Evolutionary conservation across 2,797 vertebrate species (phyloP).

Genomic region (Myioborus miniatus): DNA sequence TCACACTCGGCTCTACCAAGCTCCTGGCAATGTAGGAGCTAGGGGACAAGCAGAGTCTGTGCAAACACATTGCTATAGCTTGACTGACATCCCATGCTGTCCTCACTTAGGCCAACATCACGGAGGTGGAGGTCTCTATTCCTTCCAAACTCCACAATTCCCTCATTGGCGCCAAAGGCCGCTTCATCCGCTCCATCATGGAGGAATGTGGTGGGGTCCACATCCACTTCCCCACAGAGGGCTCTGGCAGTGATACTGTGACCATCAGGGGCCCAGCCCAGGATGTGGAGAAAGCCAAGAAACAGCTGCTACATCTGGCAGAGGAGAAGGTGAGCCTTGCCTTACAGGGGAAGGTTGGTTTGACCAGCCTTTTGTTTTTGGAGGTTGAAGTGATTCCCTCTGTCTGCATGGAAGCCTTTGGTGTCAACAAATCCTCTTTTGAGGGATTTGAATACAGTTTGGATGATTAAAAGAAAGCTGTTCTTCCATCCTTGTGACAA

Average conservation of each 20-base stretch:
- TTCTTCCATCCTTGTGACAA: background rate
- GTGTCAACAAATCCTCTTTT: background rate
- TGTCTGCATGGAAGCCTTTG: background rate
- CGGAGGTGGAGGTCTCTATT: constrained; percentile 94
- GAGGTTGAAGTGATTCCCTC: background rate
- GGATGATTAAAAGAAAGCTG: background rate
- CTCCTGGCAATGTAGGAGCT: background rate
- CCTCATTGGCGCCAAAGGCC: constrained; percentile 96
- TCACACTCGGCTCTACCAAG: background rate
- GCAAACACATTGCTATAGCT: background rate
- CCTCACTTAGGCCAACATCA: constrained; percentile 88
- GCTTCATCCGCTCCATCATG: constrained; percentile 98
- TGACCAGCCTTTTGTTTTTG: background rate
- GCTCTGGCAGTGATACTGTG: constrained; percentile 95
- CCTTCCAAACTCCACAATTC: constrained; percentile 97
- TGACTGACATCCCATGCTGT: background rate
- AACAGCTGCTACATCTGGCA: constrained; percentile 94
- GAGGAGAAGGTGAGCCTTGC: constrained; percentile 91
- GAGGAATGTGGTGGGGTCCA: constrained; percentile 98
- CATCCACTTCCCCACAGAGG: constrained; percentile 97
- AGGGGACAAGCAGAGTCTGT: background rate
- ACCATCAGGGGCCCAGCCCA: constrained; percentile 93
- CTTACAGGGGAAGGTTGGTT: background rate
- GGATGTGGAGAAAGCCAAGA: constrained; percentile 96
- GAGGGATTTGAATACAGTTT: background rate